These are phyloP conservation scores for Drosophila falleni DNA, from an alignment of 2,888 invertebrate genomes.

Conservation along the genomic window DNA sequence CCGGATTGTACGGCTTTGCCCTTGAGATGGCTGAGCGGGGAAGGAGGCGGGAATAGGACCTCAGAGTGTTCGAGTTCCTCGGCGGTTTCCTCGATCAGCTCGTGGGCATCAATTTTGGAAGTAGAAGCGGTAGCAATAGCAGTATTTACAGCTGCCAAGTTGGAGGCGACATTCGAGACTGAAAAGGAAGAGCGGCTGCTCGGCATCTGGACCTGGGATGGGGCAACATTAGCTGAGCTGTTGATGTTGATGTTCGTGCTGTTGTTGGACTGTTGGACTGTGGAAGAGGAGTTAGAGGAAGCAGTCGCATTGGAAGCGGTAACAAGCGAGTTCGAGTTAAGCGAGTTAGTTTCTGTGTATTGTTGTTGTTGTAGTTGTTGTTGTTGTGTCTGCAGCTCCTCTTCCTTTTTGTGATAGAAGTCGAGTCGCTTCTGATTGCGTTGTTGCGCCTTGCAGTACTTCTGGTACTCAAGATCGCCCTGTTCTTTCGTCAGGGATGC, in stretches of 20 bases:
- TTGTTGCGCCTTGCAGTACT: slow-evolving; percentile 79
- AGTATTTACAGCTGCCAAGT: slow-evolving; percentile 21
- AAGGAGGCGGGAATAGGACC: slow-evolving; percentile 83
- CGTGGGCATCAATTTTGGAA: slow-evolving; percentile 66
- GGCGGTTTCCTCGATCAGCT: slow-evolving; percentile 82
- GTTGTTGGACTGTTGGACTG: slow-evolving; percentile 79
- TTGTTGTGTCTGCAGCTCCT: slow-evolving; percentile 75
- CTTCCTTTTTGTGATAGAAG: slow-evolving; percentile 83
- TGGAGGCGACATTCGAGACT: slow-evolving; percentile 15
- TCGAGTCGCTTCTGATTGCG: slow-evolving; percentile 82
- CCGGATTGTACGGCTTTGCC: slow-evolving; percentile 86
- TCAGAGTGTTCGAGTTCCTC: slow-evolving; percentile 83
- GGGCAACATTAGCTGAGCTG: slow-evolving; percentile 35
- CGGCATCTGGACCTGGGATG: slow-evolving; percentile 27
- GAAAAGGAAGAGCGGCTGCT: slow-evolving; percentile 47
- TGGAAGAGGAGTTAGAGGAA: slow-evolving; percentile 83
- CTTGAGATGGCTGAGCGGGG: slow-evolving; percentile 83
- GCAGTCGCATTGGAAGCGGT: slow-evolving; percentile 73
- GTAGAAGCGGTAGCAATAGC: background rate
- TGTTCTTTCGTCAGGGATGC: slow-evolving; percentile 58
- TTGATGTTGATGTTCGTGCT: slow-evolving; percentile 35
- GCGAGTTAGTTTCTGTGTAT: slow-evolving; percentile 58
- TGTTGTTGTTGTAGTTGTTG: slow-evolving; percentile 43
- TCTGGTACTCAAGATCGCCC: slow-evolving; percentile 77
- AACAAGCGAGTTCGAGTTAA: slow-evolving; percentile 40